Base-by-base conservation (phyloP, 2,888 invertebrate species). In the Eilema caniola region DNA sequence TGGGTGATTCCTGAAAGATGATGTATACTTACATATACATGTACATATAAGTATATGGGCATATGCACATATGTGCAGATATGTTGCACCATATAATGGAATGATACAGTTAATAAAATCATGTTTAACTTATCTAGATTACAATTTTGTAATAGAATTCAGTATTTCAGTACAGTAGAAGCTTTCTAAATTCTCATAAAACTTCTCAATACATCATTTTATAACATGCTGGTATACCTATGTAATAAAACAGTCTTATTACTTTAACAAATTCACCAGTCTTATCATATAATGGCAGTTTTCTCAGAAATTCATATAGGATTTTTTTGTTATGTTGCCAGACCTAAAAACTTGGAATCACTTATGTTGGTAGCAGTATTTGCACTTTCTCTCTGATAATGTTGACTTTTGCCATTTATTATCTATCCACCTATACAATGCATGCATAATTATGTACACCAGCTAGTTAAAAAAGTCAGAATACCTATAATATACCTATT, bases 341-440 rank as follows among this genome's bases (percentile, higher is more conserved):
- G 76, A 74, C 75, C 73, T 83, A 70, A 75, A 76, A 76, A 76
- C 31, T 68, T 65, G 5, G 33, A 69, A 69, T 61, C 71, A 68
- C 73, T 75, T 70, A 78, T 75, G 80, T 82, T 82, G 76, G 81
- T 66, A 82, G 69, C 71, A 75, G 61, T 67, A 70, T 75, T 74
- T 82, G 74, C 76, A 85, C 87, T 87, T 86, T 87, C 86, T 81
- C 85, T 79, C 69, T 82, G 85, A 85, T 86, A 85, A 69, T 74
- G 70, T 70, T 86, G 84, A 85, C 87, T 86, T 86, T 78, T 85
- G 80, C 78, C 81, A 82, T 78, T 74, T 84, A 80, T 78, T 86
- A 87, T 87, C 86, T 79, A 71, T 78, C 74, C 81, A 86, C 83
- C 84, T 86, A 85, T 77, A 78, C 77, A 78, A 62, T 71, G 75